These are phyloP conservation scores for Chromobotia macracanthus DNA, from an alignment of 2,797 vertebrate species.

Conservation along the genomic window DNA sequence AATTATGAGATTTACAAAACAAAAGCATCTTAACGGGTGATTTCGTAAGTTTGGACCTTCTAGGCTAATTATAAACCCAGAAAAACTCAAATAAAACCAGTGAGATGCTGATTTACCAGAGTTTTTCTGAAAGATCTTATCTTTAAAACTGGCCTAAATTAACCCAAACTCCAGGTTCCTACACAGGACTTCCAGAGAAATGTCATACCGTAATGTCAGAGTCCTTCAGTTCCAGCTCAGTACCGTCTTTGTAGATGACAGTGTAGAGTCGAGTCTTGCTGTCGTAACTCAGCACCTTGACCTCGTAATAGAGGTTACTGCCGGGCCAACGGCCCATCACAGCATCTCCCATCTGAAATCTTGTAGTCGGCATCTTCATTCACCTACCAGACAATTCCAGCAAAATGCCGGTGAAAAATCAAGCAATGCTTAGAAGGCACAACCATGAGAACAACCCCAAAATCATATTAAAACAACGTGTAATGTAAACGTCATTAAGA, in stretches of 20 bases:
- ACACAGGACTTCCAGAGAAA: too few relatives aligned
- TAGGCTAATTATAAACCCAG: too few relatives aligned
- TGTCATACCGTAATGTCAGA: constrained; percentile 86
- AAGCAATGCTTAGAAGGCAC: not conserved
- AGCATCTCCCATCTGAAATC: constrained; percentile 84
- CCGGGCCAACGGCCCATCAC: constrained; percentile 99
- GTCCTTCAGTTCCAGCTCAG: constrained; percentile 89
- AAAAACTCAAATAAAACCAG: too few relatives aligned
- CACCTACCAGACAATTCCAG: constrained; percentile 63
- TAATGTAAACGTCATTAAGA: too few relatives aligned
- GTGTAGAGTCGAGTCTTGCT: constrained; percentile 83
- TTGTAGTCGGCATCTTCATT: constrained; percentile 83
- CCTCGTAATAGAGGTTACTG: constrained; percentile 93
- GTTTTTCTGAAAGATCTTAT: too few relatives aligned
- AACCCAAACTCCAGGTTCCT: too few relatives aligned
- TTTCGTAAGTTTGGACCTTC: too few relatives aligned
- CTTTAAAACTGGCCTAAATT: too few relatives aligned
- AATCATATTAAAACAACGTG: not conserved
- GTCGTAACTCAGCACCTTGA: constrained; percentile 83
- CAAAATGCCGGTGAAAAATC: too few relatives aligned
- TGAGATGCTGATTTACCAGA: too few relatives aligned
- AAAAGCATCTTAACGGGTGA: too few relatives aligned
- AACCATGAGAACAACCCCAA: not conserved
- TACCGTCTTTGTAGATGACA: constrained; percentile 95
- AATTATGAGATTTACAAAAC: too few relatives aligned